Percentiles rank a stretch among this genome's conserved stretches.
These are phyloP conservation scores for Sialis lutaria DNA, from an alignment of 2,888 invertebrate species.

Conservation along the genomic window DNA sequence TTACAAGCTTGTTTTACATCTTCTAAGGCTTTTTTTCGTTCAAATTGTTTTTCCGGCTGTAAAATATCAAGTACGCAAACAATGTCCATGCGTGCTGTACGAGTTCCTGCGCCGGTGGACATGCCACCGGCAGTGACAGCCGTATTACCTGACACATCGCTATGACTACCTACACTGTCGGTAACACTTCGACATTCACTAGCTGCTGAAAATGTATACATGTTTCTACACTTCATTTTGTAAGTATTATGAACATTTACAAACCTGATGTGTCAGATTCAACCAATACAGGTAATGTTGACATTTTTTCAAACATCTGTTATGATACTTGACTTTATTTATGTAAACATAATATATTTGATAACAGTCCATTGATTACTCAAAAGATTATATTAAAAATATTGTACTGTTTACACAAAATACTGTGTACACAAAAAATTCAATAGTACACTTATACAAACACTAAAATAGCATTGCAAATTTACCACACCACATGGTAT, in stretches of 20 bases:
- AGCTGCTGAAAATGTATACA: slow-evolving; percentile 2
- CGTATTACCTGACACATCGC: slow-evolving; percentile 37
- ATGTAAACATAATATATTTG: not conserved
- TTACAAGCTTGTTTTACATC: slow-evolving; percentile 69
- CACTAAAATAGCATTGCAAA: no score
- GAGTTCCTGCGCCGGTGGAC: slow-evolving; percentile 14
- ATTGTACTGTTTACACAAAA: not conserved
- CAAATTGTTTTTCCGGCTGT: slow-evolving; percentile 50
- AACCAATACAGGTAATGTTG: not conserved
- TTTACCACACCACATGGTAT: no score
- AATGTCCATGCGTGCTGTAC: slow-evolving; percentile 65
- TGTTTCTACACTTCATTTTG: not conserved
- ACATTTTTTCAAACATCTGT: not conserved
- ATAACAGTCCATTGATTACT: not conserved
- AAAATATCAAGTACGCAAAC: slow-evolving; percentile 69
- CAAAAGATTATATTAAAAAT: not conserved
- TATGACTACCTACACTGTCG: slow-evolving; percentile 42
- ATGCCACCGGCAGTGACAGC: slow-evolving; percentile 20
- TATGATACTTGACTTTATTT: no score
- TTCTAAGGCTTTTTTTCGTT: slow-evolving; percentile 66
- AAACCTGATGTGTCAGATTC: not conserved
- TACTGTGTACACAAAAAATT: no score
- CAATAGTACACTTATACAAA: no score
- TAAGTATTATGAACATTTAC: not conserved
- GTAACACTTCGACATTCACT: slow-evolving; percentile 29